phyloP scores from a whole-genome alignment of 2,113 vertebrate genomes.

The Sceloporus tristichus region DNA sequence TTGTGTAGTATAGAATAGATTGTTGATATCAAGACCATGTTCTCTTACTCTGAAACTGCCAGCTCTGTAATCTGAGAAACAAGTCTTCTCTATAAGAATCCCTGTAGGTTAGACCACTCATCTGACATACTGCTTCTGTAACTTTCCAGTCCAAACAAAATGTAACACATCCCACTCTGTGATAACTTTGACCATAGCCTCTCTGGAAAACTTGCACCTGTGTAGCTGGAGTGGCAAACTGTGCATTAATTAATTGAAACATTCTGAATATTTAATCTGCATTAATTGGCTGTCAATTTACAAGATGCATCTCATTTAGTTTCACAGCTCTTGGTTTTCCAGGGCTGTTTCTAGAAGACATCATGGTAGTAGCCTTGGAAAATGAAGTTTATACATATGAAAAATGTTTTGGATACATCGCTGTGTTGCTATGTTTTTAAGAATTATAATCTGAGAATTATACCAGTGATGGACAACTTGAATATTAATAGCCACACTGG shows the following conservation, averaged over 20 bases:
- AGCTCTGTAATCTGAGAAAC: background rate
- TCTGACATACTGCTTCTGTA: background rate
- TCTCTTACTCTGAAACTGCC: background rate
- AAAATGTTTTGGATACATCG: background rate
- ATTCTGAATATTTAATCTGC: background rate
- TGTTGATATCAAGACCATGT: background rate
- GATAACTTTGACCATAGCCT: background rate
- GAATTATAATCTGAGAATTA: fast-evolving
- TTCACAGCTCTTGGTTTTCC: background rate
- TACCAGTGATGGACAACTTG: background rate
- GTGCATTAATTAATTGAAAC: background rate
- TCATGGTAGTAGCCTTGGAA: background rate
- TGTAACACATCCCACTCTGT: fast-evolving
- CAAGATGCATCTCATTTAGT: background rate
- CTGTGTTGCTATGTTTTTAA: background rate
- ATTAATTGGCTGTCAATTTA: background rate
- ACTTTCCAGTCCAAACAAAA: background rate
- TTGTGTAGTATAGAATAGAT: background rate
- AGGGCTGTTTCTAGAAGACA: background rate
- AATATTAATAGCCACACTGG: background rate
- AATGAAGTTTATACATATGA: background rate
- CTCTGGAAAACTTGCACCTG: background rate
- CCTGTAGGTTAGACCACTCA: background rate
- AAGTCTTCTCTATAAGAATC: fast-evolving
- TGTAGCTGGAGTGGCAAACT: background rate